A percentile compares a stretch with the other conserved stretches of the same genome.
Conservation (phyloP, 2,113 vertebrate species). For the Ammodytes marinus region DNA sequence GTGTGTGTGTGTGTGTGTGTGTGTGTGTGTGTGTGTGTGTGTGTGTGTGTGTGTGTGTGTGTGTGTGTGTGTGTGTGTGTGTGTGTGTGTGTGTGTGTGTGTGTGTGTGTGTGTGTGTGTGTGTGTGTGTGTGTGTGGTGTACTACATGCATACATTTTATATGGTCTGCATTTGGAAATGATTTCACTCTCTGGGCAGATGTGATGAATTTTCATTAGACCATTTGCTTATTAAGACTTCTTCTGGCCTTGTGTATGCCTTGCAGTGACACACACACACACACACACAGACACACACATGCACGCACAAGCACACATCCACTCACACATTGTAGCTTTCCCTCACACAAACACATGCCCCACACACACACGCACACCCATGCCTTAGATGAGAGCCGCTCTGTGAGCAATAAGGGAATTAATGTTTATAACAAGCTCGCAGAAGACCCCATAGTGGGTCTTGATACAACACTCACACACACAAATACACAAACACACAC, state of each 20-base stretch:
- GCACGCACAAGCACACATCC: not conserved
- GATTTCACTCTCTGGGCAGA: slow-evolving; percentile 44
- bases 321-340: not conserved
- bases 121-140: not conserved
- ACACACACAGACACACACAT: slow-evolving; percentile 3
- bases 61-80: not conserved
- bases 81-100: not conserved
- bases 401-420: slow-evolving; percentile 68
- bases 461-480: slow-evolving; percentile 8
- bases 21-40: not conserved
- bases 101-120: too few relatives aligned
- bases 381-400: slow-evolving; percentile 57
- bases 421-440: slow-evolving; percentile 64
- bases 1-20: not conserved
- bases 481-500: not conserved
- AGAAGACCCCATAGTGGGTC: slow-evolving; percentile 52
- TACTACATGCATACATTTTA: not conserved
- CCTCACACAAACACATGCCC: not conserved
- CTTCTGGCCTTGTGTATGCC: slow-evolving; percentile 55
- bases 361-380: slow-evolving; percentile 10
- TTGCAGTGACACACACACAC: slow-evolving; percentile 43
- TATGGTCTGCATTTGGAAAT: slow-evolving; percentile 27
- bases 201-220: slow-evolving; percentile 72
- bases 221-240: slow-evolving; percentile 64
- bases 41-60: not conserved